phyloP scores from a whole-genome alignment of 2,113 vertebrate species.

The Chrysochloris asiatica region DNA sequence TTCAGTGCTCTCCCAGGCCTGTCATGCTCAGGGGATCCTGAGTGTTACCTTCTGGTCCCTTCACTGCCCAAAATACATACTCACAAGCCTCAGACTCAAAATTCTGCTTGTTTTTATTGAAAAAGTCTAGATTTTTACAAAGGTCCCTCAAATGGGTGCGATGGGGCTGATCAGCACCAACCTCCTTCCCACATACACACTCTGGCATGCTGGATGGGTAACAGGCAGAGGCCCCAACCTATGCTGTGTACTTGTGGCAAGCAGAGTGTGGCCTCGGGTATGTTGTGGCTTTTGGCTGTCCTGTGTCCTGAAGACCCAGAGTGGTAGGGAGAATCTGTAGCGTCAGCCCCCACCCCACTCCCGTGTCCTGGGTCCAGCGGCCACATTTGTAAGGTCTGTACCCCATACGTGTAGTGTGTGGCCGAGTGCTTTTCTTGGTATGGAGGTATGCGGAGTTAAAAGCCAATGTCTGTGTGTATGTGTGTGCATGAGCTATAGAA shows the following conservation, averaged over 20 bases:
- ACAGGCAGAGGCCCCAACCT: too few relatives aligned
- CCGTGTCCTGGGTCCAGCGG: not conserved
- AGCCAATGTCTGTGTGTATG: too few relatives aligned
- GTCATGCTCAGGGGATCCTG: too few relatives aligned
- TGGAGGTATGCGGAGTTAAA: not conserved
- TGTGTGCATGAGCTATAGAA: too few relatives aligned
- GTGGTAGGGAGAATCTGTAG: too few relatives aligned
- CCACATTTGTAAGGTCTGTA: not conserved
- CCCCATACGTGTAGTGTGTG: not conserved
- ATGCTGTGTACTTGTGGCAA: too few relatives aligned
- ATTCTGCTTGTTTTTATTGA: slow-evolving; percentile 54
- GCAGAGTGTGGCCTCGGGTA: fast-evolving
- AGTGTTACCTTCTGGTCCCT: not conserved
- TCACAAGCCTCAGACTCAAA: not conserved
- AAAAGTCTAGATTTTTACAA: not conserved
- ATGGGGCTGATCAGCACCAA: not conserved
- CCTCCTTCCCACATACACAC: too few relatives aligned
- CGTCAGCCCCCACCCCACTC: too few relatives aligned
- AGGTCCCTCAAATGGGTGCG: not conserved
- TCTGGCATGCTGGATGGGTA: not conserved
- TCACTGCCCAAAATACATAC: not conserved
- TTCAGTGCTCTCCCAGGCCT: not conserved
- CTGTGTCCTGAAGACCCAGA: too few relatives aligned
- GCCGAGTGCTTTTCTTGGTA: too few relatives aligned
- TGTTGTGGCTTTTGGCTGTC: not conserved